A percentile compares a stretch with the other conserved stretches of the same genome.
Conservation (phyloP, 2,113 vertebrate species). For the Microcebus murinus region DNA sequence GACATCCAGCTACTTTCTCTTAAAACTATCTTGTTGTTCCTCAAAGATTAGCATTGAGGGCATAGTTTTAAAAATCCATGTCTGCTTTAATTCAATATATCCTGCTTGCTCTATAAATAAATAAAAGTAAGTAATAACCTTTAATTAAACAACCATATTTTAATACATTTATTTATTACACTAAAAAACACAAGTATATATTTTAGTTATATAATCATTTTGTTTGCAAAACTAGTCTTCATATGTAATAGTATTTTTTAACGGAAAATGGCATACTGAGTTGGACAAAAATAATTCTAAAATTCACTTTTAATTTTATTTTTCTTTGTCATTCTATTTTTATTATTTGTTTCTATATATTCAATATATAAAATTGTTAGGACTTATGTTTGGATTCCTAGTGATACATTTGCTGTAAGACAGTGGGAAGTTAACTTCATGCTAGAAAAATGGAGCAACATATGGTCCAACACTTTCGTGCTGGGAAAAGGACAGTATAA, state of each 20-base stretch:
- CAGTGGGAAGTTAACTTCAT: constrained; percentile 21
- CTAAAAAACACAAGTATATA: background rate
- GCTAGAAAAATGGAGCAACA: constrained; percentile 41
- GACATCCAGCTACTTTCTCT: background rate
- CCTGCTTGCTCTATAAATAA: background rate
- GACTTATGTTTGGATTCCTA: constrained; percentile 24
- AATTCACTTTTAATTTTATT: background rate
- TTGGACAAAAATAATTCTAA: background rate
- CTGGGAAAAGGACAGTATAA: constrained; percentile 51
- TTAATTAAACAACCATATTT: background rate
- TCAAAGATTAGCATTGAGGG: background rate
- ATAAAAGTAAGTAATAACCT: background rate
- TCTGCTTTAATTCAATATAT: background rate
- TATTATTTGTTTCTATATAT: background rate
- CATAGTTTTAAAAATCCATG: background rate
- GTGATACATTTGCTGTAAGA: constrained; percentile 29
- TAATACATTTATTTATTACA: background rate
- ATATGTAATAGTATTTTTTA: background rate
- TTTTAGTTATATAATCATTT: background rate
- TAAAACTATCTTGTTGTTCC: background rate
- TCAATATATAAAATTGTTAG: background rate
- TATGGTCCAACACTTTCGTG: background rate
- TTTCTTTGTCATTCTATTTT: background rate
- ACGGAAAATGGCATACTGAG: background rate
- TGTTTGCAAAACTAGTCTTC: background rate